Conservation (phyloP, 2,888 invertebrate genomes). For the Venusia cambrica region DNA sequence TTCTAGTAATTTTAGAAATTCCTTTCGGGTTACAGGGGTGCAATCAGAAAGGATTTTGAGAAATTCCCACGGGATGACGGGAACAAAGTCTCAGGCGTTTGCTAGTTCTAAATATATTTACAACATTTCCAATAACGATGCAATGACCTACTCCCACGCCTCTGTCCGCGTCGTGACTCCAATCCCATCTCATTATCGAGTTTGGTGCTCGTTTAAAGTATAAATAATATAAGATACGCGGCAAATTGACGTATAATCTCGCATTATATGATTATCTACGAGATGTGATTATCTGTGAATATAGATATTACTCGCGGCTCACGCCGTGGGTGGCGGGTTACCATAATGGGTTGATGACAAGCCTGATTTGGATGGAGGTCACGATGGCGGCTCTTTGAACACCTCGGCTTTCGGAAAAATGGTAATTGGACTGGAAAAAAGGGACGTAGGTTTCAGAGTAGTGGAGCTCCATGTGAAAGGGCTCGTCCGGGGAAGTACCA, state of each 20-base stretch:
- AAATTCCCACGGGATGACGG: no score
- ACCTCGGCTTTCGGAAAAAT: no score
- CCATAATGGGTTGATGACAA: conserved; percentile 21
- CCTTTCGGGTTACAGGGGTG: no score
- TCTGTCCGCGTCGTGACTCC: conserved; percentile 54
- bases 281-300: conserved; percentile 67
- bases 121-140: not conserved
- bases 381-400: conserved; percentile 8
- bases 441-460: no score
- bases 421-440: no score
- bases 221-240: conserved; percentile 66
- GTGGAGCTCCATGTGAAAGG: no score
- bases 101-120: no score
- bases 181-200: conserved; percentile 69
- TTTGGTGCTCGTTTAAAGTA: conserved; percentile 73
- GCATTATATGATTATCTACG: conserved; percentile 34
- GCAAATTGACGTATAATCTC: conserved; percentile 76
- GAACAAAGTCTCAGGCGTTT: no score
- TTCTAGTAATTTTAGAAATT: no score
- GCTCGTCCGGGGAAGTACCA: no score
- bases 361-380: conserved; percentile 9
- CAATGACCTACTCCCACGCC: conserved; percentile 33
- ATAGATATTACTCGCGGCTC: conserved; percentile 68
- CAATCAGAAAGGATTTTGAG: no score
- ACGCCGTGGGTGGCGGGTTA: conserved; percentile 38